Evolutionary conservation across 2,113 vertebrate species (phyloP).

Genomic region (Macrotis lagotis): DNA sequence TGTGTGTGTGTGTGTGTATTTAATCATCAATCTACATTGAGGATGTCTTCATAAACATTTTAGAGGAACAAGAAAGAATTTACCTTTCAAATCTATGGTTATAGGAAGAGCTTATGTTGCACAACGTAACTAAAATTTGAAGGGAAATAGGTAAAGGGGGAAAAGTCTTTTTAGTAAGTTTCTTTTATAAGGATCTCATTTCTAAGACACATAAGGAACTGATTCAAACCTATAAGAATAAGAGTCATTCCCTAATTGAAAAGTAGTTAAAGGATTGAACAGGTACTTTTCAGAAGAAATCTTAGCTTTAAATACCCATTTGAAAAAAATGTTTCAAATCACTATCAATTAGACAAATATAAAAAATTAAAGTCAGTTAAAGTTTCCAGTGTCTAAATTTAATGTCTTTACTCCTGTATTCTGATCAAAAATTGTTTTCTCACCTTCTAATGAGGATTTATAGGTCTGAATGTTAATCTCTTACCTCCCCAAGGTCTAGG

Average conservation of each 20-base stretch:
- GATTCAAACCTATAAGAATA: not conserved
- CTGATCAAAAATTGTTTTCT: too few species aligned
- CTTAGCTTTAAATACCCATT: not conserved
- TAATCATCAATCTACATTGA: not conserved
- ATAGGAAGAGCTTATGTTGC: not conserved
- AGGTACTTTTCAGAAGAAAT: not conserved
- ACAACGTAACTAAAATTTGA: not conserved
- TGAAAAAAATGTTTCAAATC: not conserved
- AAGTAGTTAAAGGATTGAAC: not conserved
- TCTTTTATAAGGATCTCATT: not conserved
- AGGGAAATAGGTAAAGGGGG: not conserved
- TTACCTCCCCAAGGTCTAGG: too few species aligned
- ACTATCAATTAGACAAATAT: not conserved
- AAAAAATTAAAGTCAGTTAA: not conserved
- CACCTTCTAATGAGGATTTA: too few species aligned
- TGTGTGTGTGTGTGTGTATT: not conserved
- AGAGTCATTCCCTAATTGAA: not conserved
- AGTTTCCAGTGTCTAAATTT: too few species aligned
- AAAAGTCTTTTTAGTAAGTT: not conserved
- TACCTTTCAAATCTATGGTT: not conserved
- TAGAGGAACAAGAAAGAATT: not conserved
- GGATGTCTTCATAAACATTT: not conserved
- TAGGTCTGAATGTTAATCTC: too few species aligned
- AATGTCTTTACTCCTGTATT: too few species aligned
- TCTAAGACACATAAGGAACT: not conserved